A percentile compares a stretch with the other conserved stretches of the same genome.
These are phyloP conservation scores for Aurelia aurita DNA, from an alignment of 30 jellyfish, hydroid and myxozoan genomes.

Conservation along the genomic window DNA sequence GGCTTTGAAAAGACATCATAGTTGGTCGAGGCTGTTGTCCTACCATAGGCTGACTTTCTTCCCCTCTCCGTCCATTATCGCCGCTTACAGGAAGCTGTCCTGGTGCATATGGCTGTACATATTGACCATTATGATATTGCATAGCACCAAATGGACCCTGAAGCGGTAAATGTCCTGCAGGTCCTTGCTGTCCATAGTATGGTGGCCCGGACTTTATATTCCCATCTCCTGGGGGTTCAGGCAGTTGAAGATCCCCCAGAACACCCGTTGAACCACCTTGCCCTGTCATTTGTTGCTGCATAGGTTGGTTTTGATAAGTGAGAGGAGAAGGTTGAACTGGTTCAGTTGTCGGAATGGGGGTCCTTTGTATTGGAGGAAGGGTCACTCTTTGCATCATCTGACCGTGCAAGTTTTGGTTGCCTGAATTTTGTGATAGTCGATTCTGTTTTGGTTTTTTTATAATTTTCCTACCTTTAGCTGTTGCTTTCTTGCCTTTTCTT, in stretches of 20 bases:
- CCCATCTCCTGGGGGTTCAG: conserved; percentile 75
- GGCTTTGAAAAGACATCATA: conserved; percentile 1
- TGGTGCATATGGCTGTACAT: not conserved
- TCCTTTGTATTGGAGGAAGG: not conserved
- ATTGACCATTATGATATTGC: conserved; percentile 11
- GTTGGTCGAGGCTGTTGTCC: conserved; percentile 8
- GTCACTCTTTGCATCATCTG: not conserved
- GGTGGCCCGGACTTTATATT: conserved; percentile 69
- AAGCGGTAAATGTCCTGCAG: conserved; percentile 36
- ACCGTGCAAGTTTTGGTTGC: not conserved
- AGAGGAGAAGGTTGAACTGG: not conserved
- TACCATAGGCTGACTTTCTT: not conserved
- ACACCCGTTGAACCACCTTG: conserved; percentile 65
- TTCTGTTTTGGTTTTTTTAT: not conserved
- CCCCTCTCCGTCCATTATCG: not conserved
- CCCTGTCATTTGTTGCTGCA: conserved; percentile 43
- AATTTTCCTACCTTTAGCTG: not conserved
- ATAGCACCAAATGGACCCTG: conserved; percentile 27
- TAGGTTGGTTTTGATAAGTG: not conserved
- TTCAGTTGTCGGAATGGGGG: conserved; percentile 14
- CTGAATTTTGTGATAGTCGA: not conserved
- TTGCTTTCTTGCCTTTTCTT: not conserved
- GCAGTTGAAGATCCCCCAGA: conserved; percentile 82
- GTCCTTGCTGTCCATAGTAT: conserved; percentile 63
- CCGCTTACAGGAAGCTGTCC: not conserved